Evolutionary conservation across 2,113 vertebrate species (phyloP).

Genomic region (Carassius carassius): DNA sequence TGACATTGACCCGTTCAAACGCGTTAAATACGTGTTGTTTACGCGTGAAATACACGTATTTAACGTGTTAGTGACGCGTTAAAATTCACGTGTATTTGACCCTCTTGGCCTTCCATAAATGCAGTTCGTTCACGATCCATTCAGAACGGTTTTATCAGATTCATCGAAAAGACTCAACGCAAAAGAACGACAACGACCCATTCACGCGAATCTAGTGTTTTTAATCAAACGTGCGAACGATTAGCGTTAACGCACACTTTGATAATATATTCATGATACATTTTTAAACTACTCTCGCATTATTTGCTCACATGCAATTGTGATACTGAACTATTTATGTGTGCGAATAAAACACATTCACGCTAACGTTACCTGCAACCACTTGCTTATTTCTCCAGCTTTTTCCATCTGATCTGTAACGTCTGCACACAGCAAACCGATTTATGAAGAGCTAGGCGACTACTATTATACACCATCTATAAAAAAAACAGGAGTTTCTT

Average conservation of each 20-base stretch:
- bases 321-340: neutral
- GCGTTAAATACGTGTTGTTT: too few relatives aligned
- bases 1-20: too few relatives aligned
- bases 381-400: neutral
- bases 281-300: neutral
- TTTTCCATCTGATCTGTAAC: neutral
- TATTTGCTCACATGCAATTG: neutral
- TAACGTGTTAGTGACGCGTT: too few relatives aligned
- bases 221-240: neutral
- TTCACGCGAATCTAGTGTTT: neutral
- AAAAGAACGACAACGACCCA: too few relatives aligned
- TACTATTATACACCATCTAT: too few relatives aligned
- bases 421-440: neutral
- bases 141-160: too few relatives aligned
- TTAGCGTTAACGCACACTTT: neutral
- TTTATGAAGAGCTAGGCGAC: neutral
- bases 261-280: neutral
- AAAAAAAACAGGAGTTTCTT: neutral
- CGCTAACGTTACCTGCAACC: neutral
- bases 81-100: too few relatives aligned
- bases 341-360: neutral
- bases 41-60: too few relatives aligned
- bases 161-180: too few relatives aligned
- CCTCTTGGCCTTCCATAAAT: too few relatives aligned
- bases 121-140: too few relatives aligned